phyloP scores from a whole-genome alignment of 2,888 invertebrate species.

The Perizoma affinitatum region DNA sequence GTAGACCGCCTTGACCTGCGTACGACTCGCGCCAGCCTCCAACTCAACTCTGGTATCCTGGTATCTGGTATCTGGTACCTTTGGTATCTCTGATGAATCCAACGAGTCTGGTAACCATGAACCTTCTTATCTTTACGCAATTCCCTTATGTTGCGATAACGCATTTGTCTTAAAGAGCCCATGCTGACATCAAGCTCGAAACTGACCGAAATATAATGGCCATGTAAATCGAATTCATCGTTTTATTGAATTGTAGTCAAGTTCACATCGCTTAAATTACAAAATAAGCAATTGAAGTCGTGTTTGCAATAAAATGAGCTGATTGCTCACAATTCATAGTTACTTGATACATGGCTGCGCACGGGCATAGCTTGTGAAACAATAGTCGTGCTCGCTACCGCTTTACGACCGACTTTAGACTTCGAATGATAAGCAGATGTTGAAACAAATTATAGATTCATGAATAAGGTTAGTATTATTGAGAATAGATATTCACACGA shows the following conservation, averaged over 20 bases:
- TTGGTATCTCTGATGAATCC: slow-evolving; percentile 24
- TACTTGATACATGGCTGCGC: slow-evolving; percentile 49
- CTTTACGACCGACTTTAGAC: slow-evolving; percentile 45
- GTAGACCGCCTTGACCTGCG: slow-evolving; percentile 71
- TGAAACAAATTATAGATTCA: slow-evolving; percentile 53
- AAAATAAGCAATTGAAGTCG: slow-evolving; percentile 28
- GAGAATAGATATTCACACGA: slow-evolving; percentile 23
- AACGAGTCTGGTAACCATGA: slow-evolving; percentile 25
- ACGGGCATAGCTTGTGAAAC: slow-evolving; percentile 54
- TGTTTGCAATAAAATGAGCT: slow-evolving; percentile 47
- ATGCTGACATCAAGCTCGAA: slow-evolving; percentile 25
- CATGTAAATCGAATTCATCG: slow-evolving; percentile 18
- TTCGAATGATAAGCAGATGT: slow-evolving; percentile 55
- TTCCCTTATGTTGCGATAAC: slow-evolving; percentile 7
- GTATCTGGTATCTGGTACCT: slow-evolving; percentile 44
- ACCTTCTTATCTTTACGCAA: slow-evolving; percentile 18
- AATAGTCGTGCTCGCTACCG: slow-evolving; percentile 49
- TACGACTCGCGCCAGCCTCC: slow-evolving; percentile 62
- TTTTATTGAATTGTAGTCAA: slow-evolving; percentile 13
- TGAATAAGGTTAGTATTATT: slow-evolving; percentile 28
- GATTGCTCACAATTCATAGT: slow-evolving; percentile 50
- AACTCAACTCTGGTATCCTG: slow-evolving; percentile 60
- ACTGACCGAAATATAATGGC: slow-evolving; percentile 18
- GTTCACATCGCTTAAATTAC: slow-evolving; percentile 29
- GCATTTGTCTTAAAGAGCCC: slow-evolving; percentile 20